Percentiles rank a stretch among this genome's conserved stretches.
These are phyloP conservation scores for Polyommatus icarus DNA, from an alignment of 2,888 invertebrate genomes.

Conservation along the genomic window DNA sequence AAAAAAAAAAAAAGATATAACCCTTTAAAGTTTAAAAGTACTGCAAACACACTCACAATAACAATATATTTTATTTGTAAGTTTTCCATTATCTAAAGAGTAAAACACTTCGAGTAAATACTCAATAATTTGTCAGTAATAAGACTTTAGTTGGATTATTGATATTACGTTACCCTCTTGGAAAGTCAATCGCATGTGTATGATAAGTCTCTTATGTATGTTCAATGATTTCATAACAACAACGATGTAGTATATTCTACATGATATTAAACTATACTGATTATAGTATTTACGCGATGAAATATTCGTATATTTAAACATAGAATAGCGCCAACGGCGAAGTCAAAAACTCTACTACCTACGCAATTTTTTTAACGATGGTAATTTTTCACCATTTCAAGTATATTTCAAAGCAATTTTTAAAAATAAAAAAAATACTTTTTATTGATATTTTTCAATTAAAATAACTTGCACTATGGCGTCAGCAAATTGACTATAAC, in stretches of 20 bases:
- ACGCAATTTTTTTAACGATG: too few relatives aligned
- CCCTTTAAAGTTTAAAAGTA: too few relatives aligned
- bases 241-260: not conserved
- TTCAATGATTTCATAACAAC: conserved; percentile 5
- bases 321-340: too few relatives aligned
- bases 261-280: not conserved
- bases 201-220: conserved; percentile 3
- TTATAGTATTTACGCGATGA: not conserved
- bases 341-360: too few relatives aligned
- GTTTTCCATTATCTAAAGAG: not conserved
- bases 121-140: not conserved
- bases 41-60: not conserved
- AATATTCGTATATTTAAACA: not conserved
- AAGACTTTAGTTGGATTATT: not conserved
- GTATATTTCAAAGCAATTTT: too few relatives aligned
- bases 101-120: not conserved
- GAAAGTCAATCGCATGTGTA: conserved; percentile 6
- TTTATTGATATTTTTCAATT: too few relatives aligned
- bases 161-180: conserved; percentile 9
- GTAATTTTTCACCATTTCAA: too few relatives aligned
- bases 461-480: not conserved
- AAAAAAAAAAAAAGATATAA: too few relatives aligned
- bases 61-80: not conserved
- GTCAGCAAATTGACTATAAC: not conserved
- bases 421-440: too few relatives aligned